A percentile compares a stretch with the other conserved stretches of the same genome.
Evolutionary conservation across 2,797 vertebrate genomes (phyloP).

Genomic region (Echeneis naucrates): DNA sequence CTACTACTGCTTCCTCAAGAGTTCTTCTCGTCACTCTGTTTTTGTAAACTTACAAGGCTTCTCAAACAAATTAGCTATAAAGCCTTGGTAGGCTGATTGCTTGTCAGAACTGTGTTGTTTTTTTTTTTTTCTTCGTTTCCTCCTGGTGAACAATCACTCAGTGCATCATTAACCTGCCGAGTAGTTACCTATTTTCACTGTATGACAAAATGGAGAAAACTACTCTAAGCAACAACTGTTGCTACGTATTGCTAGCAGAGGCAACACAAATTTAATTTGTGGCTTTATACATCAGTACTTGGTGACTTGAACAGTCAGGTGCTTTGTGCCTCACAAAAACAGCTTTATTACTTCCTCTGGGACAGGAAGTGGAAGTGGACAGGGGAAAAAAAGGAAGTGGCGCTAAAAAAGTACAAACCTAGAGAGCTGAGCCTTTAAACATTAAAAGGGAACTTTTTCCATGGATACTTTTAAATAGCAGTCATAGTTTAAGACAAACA

Average conservation of each 20-base stretch:
- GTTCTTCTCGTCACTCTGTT: not conserved
- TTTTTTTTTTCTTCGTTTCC: not conserved
- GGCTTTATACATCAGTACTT: slow-evolving; percentile 4
- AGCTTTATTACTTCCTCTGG: slow-evolving; percentile 62
- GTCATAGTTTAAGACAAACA: too few species aligned
- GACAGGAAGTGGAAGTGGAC: slow-evolving; percentile 53
- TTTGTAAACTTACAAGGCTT: too few species aligned
- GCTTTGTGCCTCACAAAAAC: slow-evolving; percentile 47
- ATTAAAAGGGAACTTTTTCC: not conserved
- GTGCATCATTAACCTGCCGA: not conserved
- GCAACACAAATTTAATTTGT: slow-evolving; percentile 2
- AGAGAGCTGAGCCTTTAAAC: not conserved
- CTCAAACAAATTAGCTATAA: not conserved
- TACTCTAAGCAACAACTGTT: not conserved
- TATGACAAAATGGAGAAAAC: not conserved
- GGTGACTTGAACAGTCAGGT: not conserved
- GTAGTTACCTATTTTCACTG: not conserved
- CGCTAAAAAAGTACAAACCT: not conserved
- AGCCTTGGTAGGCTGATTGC: not conserved
- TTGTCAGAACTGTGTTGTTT: accelerated
- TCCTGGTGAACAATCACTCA: not conserved
- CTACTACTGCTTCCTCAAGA: too few species aligned
- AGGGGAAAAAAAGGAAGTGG: slow-evolving; percentile 24
- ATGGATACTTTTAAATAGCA: not conserved
- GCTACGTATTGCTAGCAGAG: not conserved